phyloP scores from a whole-genome alignment of 92 coral and sea anemone species.

The Meandrina meandrites region DNA sequence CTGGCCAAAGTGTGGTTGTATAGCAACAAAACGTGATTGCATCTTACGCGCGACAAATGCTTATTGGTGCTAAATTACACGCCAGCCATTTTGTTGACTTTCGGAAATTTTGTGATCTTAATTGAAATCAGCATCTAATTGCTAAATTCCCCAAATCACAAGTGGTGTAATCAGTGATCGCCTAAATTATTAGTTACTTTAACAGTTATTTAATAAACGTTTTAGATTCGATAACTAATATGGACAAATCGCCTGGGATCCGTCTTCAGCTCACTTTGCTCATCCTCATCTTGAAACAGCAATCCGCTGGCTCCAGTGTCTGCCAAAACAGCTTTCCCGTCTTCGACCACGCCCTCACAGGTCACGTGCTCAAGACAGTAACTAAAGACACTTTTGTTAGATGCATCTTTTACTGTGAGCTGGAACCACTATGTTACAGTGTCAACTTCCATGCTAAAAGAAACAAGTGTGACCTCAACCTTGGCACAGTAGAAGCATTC shows the following conservation, averaged over 20 bases:
- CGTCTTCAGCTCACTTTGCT: neutral
- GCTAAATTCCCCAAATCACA: no score
- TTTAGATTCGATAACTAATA: neutral
- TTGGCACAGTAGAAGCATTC: conserved; percentile 20
- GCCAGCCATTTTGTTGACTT: no score
- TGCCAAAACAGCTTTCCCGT: conserved; percentile 29
- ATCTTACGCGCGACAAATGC: no score
- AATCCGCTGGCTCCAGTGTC: conserved; percentile 6
- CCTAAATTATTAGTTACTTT: no score
- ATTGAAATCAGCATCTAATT: no score
- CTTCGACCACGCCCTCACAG: conserved; percentile 23
- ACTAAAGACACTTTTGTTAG: conserved; percentile 2
- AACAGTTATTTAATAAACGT: neutral
- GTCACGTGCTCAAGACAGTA: conserved; percentile 38
- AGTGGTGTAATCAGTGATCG: no score
- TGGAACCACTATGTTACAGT: conserved; percentile 35
- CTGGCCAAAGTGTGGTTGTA: no score
- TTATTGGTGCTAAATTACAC: no score
- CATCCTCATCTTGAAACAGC: neutral
- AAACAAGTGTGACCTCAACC: conserved; percentile 32
- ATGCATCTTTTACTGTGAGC: conserved; percentile 40
- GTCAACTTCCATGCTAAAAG: conserved; percentile 27
- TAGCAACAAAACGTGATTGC: no score
- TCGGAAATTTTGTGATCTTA: no score
- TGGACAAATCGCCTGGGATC: neutral